These are phyloP conservation scores for Mus pahari DNA, from an alignment of 2,113 vertebrate genomes.

Conservation along the genomic window DNA sequence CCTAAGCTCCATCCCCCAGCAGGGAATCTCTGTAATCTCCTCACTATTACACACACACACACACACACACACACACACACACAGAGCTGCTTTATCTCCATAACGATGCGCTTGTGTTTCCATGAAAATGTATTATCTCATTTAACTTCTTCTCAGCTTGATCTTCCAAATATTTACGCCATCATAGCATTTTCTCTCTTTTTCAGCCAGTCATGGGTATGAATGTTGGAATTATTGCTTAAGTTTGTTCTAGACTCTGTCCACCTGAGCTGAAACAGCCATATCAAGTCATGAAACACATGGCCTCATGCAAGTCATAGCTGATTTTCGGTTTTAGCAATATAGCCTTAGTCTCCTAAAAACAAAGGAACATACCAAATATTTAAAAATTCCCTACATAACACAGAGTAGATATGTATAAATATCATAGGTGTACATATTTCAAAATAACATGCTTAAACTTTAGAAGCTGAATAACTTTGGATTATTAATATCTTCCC, in stretches of 20 bases:
- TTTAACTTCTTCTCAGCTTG: conserved; percentile 18
- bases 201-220: neutral
- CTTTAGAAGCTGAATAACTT: neutral
- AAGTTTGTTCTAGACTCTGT: neutral
- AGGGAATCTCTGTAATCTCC: conserved; percentile 3
- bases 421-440: neutral
- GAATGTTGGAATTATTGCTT: neutral
- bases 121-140: neutral
- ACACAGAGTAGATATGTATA: neutral
- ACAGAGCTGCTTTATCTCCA: neutral
- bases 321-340: neutral
- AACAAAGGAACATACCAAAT: conserved; percentile 21
- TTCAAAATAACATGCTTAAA: conserved; percentile 15
- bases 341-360: neutral
- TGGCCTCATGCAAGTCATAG: neutral
- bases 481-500: conserved; percentile 22
- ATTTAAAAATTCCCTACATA: neutral
- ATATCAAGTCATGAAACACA: neutral
- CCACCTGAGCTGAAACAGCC: neutral
- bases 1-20: neutral
- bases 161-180: neutral
- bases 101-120: neutral
- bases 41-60: neutral
- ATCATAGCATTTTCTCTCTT: neutral
- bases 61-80: conserved; percentile 41